A percentile compares a stretch with the other conserved stretches of the same genome.
phyloP scores from a whole-genome alignment of 2,113 vertebrate species.

The Propithecus coquereli region DNA sequence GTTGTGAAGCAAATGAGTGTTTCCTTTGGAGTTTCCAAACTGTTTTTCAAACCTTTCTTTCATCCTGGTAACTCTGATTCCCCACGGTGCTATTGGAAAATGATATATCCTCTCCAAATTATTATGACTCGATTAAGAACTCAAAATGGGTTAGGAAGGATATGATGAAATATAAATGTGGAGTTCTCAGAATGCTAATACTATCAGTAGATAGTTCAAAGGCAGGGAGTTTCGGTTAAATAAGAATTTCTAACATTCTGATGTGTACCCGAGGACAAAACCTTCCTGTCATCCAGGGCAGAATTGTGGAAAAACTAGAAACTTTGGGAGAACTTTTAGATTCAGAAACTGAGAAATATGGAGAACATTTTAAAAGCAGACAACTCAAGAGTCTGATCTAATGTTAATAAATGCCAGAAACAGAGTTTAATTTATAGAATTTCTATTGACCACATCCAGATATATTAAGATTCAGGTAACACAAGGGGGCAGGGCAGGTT shows the following conservation, averaged over 20 bases:
- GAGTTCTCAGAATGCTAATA: conserved; percentile 29
- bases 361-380: conserved; percentile 2
- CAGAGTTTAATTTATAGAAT: not conserved
- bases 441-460: not conserved
- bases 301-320: not conserved
- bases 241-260: conserved; percentile 29
- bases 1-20: not conserved
- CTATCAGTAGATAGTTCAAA: conserved; percentile 30
- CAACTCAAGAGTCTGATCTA: not conserved
- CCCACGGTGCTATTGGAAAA: conserved; percentile 35
- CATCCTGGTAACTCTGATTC: not conserved
- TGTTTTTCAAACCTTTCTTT: conserved; percentile 20
- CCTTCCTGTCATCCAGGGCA: not conserved
- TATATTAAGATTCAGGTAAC: not conserved
- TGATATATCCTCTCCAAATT: conserved; percentile 47
- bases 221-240: not conserved
- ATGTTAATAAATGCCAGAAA: not conserved
- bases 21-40: conserved; percentile 31
- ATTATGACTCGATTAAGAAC: conserved; percentile 52
- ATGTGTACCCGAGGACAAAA: not conserved
- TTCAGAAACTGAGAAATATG: conserved; percentile 31
- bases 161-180: conserved; percentile 16
- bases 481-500: not conserved
- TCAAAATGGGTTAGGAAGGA: conserved; percentile 37
- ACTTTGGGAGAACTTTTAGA: not conserved